Conservation (phyloP, 2,888 invertebrate genomes). For the Amiota mariae region DNA sequence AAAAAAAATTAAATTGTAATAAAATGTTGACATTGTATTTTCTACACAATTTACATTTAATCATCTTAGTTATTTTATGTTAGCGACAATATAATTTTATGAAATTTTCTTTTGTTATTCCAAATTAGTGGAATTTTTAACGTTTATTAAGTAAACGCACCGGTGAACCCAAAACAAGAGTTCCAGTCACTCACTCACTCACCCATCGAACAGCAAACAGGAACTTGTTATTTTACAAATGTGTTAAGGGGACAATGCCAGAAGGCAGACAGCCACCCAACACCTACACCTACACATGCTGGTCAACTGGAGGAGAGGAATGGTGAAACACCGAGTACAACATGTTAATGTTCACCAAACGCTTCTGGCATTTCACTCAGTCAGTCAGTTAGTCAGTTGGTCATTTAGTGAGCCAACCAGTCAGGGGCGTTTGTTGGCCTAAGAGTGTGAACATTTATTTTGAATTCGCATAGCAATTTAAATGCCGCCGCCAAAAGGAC, state of each 20-base stretch:
- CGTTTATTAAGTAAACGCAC: neutral
- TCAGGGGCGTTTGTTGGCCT: neutral
- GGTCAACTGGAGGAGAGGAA: too few species aligned
- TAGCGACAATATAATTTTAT: neutral
- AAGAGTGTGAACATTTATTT: conserved; percentile 51
- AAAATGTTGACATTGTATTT: neutral
- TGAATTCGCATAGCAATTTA: conserved; percentile 52
- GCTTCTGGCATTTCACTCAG: too few species aligned
- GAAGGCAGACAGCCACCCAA: too few species aligned
- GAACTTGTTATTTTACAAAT: too few species aligned
- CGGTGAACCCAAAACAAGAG: conserved; percentile 6
- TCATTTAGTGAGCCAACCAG: too few species aligned
- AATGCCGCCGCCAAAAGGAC: conserved; percentile 48
- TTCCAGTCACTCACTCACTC: neutral
- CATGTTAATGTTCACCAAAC: too few species aligned
- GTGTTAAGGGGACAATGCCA: too few species aligned
- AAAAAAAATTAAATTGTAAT: neutral
- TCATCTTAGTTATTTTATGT: neutral
- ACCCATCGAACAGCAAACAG: too few species aligned
- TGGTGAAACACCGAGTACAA: too few species aligned
- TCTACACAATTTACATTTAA: conserved; percentile 11
- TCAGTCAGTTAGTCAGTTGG: too few species aligned
- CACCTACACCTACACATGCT: too few species aligned
- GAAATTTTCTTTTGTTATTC: too few species aligned
- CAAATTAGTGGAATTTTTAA: neutral